phyloP scores from a whole-genome alignment of 2,113 vertebrate genomes.

The Sinocyclocheilus maitianheensis region DNA sequence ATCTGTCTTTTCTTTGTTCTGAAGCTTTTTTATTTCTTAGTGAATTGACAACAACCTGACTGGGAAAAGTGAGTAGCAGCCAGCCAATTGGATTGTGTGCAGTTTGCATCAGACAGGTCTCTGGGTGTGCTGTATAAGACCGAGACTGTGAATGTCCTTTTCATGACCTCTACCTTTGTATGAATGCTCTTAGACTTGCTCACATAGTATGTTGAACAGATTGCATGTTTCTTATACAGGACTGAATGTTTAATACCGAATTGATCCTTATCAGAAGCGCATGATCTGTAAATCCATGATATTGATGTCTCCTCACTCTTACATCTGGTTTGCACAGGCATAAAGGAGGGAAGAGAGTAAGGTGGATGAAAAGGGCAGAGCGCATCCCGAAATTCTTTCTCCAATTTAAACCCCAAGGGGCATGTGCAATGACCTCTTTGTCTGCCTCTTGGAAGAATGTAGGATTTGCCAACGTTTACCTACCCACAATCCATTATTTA shows the following conservation, averaged over 20 bases:
- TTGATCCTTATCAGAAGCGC: conserved; percentile 7
- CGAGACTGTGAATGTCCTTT: background rate
- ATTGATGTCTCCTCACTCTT: conserved; percentile 22
- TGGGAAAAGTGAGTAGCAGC: background rate
- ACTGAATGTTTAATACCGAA: background rate
- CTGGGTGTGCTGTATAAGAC: background rate
- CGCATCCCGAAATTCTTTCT: conserved; percentile 14
- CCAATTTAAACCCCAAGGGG: conserved; percentile 17
- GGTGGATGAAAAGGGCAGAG: conserved; percentile 9
- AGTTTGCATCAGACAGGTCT: background rate
- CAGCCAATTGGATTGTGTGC: background rate
- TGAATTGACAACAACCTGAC: too few relatives aligned
- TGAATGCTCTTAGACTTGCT: background rate
- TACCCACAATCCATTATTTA: conserved; percentile 68
- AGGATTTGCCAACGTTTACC: conserved; percentile 45
- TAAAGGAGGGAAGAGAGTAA: background rate
- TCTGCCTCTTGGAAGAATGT: conserved; percentile 30
- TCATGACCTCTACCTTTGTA: background rate
- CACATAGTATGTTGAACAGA: background rate
- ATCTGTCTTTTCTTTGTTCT: background rate
- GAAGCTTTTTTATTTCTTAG: background rate
- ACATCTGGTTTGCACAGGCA: conserved; percentile 24
- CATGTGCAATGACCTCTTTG: background rate
- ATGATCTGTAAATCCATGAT: conserved; percentile 32
- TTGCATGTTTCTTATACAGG: conserved; percentile 7